Percentiles rank a stretch among this genome's conserved stretches.
phyloP scores from a whole-genome alignment of 1,140 invertebrate species.

The Eumeta japonica region DNA sequence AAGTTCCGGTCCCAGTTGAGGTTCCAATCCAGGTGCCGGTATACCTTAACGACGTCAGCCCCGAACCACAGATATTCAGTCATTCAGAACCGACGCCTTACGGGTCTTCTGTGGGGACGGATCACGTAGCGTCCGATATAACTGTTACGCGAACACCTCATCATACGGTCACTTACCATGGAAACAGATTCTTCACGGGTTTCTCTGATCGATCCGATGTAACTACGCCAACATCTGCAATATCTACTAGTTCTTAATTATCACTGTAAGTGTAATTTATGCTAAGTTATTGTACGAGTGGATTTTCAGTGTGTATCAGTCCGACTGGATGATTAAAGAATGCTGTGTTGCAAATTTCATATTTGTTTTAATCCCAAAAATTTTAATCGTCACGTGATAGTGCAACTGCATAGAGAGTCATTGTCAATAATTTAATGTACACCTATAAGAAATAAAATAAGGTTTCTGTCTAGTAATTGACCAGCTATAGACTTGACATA shows the following conservation, averaged over 20 bases:
- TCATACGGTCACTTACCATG: slow-evolving; percentile 31
- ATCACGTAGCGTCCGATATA: too few species aligned
- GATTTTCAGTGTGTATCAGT: slow-evolving; percentile 11
- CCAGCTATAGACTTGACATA: too few species aligned
- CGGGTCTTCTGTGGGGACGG: too few species aligned
- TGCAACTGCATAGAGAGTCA: too few species aligned
- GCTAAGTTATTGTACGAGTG: slow-evolving; percentile 20
- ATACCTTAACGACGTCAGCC: slow-evolving; percentile 25
- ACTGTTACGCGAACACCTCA: slow-evolving; percentile 16
- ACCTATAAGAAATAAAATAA: too few species aligned
- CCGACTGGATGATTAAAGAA: too few species aligned
- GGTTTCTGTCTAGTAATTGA: too few species aligned
- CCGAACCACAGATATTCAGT: too few species aligned
- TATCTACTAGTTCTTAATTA: too few species aligned
- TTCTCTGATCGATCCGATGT: slow-evolving; percentile 31
- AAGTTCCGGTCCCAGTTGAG: slow-evolving; percentile 57
- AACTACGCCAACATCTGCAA: slow-evolving; percentile 9
- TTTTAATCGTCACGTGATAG: too few species aligned
- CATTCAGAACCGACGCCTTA: too few species aligned
- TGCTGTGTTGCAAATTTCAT: slow-evolving; percentile 35
- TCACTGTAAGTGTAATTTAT: slow-evolving; percentile 6
- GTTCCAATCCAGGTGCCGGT: slow-evolving; percentile 53
- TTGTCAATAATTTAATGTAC: too few species aligned
- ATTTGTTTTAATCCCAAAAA: slow-evolving; percentile 12
- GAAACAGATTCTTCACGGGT: slow-evolving; percentile 27